Base-by-base conservation (phyloP, 2,888 invertebrate genomes). In the Poecilus cupreus region DNA sequence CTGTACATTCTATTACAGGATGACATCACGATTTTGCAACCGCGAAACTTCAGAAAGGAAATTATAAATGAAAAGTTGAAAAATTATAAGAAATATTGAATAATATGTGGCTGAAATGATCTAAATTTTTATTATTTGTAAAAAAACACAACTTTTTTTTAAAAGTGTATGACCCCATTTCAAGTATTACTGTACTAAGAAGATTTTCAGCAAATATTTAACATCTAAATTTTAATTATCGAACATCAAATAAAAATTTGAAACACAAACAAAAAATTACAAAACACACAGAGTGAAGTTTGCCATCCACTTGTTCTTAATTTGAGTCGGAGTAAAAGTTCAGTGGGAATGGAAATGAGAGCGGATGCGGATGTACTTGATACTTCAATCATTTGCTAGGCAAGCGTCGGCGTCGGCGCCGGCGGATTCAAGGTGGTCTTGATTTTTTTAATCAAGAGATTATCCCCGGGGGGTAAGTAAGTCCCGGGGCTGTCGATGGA, bases 391-490 rank as follows among this genome's bases (percentile, higher is more conserved):
- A 39, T 39, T 39, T 39, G 39, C 39, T 39, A 10, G 8, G 8
- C 3, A 5, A 10, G 1, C 10, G 2, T 11, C 3, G 43, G 43
- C 32, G 8, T 8, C 32, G 8, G 32, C 4, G 32, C n/a, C n/a
- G 13, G 43, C 3, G 10, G n/a, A 43, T 43, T 43, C 43, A 43
- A 43, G 43, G n/a, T 43, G 11, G 39, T 37, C 57, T 57, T 76
- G 76, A 76, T 76, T 76, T 76, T 76, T 60, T 76, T 76, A 76
- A 76, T 76, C 76, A 57, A 76, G 39, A 76, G 76, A 76, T 76
- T 76, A 76, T 57, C 76, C 76, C 76, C 39, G 5, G 57, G 22
- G 57, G 76, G 39, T 51, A 54, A 54, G 39, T 57, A 54, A 57
- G 57, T 76, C 60, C 57, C 43, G 43, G 43, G 43, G 43, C 43